Base-by-base conservation (phyloP, 2,113 vertebrate genomes). In the Albula glossodonta region DNA sequence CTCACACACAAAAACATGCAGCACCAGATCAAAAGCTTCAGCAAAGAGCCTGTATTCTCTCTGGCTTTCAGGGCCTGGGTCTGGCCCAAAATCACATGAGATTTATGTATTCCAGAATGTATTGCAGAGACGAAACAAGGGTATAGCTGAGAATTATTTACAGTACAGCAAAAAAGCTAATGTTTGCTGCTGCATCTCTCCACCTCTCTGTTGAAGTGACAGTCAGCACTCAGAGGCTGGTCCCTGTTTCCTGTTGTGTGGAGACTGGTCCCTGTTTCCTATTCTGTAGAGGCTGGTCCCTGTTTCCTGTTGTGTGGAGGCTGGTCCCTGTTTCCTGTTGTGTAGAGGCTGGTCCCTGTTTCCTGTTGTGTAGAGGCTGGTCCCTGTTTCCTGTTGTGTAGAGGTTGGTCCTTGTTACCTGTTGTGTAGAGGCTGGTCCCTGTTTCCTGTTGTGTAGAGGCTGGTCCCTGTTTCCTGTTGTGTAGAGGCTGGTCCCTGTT, bases 141-240 rank as follows among this genome's bases (percentile, higher is more conserved):
- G 2, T 74, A 31, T n/a, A 5, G n/a, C 10, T 50, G 19, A 48
- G 41, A 78, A 86, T 86, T 86, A 86, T 86, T 77, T 86, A 86
- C 48, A 5, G 49, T 19, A 50, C 49, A 48, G 41, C 50, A 48
- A 79, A 50, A 79, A 31, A 10, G n/a, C 1, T 31, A 9, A 25
- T 74, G 70, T 31, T 5, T 49, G 11, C 78, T 17, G 78, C 15
- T 50, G 41, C 17, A 11, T 79, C 41, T 17, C 78, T 79, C 78
- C 11, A 41, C 31, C 31, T 41, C 78, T 78, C 15, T 79, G 78
- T 11, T 48, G 31, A 48, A 48, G 48, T 78, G 22, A 78, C 41
- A 12, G 41, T 78, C 41, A 70, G 63, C 19, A 70, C 6, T 12
- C 6, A 7, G 53, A 56, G 8, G 70, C 10, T 74, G 5, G n/a